A percentile compares a stretch with the other conserved stretches of the same genome.
Evolutionary conservation across 2,888 invertebrate genomes (phyloP).

Genomic region (Micropterix aruncella): DNA sequence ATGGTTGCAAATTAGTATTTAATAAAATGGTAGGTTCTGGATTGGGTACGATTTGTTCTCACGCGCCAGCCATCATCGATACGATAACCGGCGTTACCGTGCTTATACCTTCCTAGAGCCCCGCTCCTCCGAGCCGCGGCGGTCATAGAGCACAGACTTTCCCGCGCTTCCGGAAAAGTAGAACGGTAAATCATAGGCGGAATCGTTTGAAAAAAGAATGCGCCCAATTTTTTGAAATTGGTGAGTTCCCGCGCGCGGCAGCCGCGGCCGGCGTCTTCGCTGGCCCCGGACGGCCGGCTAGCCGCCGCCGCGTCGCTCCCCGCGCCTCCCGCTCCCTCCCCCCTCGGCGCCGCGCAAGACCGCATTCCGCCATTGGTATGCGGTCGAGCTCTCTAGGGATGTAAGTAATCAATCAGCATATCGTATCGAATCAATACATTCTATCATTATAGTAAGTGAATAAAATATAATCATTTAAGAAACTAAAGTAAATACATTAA

Average conservation of each 20-base stretch:
- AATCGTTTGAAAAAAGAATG: conserved; percentile 3
- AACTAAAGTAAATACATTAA: too few relatives aligned
- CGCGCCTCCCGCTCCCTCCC: neutral
- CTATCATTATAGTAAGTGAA: too few relatives aligned
- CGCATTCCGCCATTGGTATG: conserved; percentile 14
- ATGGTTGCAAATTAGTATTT: too few relatives aligned
- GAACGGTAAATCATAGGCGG: conserved; percentile 3
- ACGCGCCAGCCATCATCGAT: neutral
- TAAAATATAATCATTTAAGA: too few relatives aligned
- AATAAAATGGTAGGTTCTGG: too few relatives aligned
- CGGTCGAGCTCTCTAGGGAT: conserved; percentile 12
- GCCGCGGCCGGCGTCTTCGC: too few relatives aligned
- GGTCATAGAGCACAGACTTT: neutral
- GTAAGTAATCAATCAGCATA: too few relatives aligned
- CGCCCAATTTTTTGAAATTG: conserved; percentile 1
- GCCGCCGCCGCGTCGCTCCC: neutral
- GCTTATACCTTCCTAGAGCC: too few relatives aligned
- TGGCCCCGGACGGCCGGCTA: too few relatives aligned
- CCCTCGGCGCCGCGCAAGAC: conserved; percentile 10
- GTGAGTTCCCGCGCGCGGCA: conserved; percentile 4
- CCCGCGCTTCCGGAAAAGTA: neutral
- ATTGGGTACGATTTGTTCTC: neutral
- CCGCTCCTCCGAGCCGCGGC: too few relatives aligned
- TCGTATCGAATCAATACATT: too few relatives aligned
- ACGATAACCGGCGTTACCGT: too few relatives aligned